These are phyloP conservation scores for Prolemur simus DNA, from an alignment of 2,113 vertebrate species.

Conservation along the genomic window DNA sequence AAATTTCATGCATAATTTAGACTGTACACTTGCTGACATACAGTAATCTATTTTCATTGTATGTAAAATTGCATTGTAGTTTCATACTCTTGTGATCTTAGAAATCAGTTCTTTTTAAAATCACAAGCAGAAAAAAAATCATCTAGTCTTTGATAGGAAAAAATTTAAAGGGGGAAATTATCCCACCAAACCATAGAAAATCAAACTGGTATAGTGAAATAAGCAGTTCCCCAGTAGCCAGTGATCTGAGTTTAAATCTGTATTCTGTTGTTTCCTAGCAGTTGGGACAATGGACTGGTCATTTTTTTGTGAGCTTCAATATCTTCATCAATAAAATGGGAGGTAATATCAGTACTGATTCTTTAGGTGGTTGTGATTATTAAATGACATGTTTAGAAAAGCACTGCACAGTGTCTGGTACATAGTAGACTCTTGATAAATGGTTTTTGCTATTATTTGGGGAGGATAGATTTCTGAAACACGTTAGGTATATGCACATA, in stretches of 20 bases:
- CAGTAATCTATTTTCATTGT: conserved; percentile 51
- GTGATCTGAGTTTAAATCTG: background rate
- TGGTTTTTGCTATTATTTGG: conserved; percentile 4
- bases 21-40: conserved; percentile 40
- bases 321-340: conserved; percentile 20
- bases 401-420: background rate
- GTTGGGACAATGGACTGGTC: background rate
- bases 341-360: background rate
- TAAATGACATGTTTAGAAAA: background rate
- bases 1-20: conserved; percentile 61
- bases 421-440: background rate
- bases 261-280: background rate
- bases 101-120: conserved; percentile 32
- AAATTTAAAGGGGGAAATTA: background rate
- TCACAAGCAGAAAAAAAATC: background rate
- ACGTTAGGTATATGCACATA: background rate
- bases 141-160: background rate
- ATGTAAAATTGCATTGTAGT: conserved; percentile 2
- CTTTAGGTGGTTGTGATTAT: background rate
- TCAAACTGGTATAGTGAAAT: background rate
- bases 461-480: background rate
- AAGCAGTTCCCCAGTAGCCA: background rate
- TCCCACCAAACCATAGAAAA: background rate
- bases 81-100: background rate
- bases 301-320: background rate